phyloP scores from a whole-genome alignment of 2,113 vertebrate species.

The Typhlomys cinereus region DNA sequence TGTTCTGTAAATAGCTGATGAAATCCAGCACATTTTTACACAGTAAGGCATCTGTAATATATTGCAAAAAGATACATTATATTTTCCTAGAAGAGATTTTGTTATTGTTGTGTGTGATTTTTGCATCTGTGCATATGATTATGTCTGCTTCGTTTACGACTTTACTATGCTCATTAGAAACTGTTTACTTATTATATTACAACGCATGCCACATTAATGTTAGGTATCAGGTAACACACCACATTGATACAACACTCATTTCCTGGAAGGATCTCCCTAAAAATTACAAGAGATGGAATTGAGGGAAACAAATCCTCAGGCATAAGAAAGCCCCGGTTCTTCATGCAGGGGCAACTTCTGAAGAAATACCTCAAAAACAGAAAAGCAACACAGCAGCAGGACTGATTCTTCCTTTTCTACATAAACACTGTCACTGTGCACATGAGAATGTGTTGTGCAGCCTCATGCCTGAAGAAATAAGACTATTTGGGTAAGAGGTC shows the following conservation, averaged over 20 bases:
- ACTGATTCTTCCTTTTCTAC: not conserved
- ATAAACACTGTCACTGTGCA: conserved; percentile 1
- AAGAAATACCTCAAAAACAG: conserved; percentile 48
- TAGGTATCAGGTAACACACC: not conserved
- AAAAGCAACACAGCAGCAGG: not conserved
- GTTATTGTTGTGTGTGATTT: not conserved
- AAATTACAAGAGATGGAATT: not conserved
- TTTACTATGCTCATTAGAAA: not conserved
- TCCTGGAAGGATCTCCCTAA: conserved; percentile 27
- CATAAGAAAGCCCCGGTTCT: not conserved
- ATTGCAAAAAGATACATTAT: conserved; percentile 22
- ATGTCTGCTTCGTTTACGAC: not conserved
- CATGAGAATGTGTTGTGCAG: not conserved
- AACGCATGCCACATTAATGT: not conserved
- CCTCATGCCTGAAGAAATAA: not conserved
- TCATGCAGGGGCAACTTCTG: conserved; percentile 21
- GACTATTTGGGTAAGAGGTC: not conserved
- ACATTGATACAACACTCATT: not conserved
- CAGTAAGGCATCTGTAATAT: conserved; percentile 16
- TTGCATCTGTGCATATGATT: no score
- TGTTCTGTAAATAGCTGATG: not conserved
- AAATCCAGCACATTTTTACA: conserved; percentile 35
- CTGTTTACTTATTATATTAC: not conserved
- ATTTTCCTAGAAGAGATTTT: not conserved
- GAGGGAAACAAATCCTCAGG: conserved; percentile 1